Evolutionary conservation across 2,797 vertebrate species (phyloP), one percentile per base, ranked within the genome.

Genomic region (Aphelocoma californica): DNA sequence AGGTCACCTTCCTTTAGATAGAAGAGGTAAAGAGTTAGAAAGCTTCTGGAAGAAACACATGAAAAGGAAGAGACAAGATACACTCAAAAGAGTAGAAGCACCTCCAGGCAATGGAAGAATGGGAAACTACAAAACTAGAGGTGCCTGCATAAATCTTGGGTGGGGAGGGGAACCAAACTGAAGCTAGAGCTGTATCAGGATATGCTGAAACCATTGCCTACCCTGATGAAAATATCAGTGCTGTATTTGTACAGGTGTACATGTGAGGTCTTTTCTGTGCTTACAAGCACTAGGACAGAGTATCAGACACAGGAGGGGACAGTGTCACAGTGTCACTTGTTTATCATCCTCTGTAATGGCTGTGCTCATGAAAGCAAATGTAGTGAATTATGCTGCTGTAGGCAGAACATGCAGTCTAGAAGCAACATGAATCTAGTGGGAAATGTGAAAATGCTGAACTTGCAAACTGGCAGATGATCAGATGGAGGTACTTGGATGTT

Each of bases 231-330:
- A 81, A 17, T 36, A 50, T 29, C 66, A 60, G 24, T 14, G 15
- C 17, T 75, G 5, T 14, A 9, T 80, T 92, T 70, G 25, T 81
- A 40, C 9, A n/a, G 17, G 13, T 40, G 10, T 25, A 25, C 56
- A 24, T 4, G 2, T 3, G 19, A 1, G 0, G 2, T 50, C 61
- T 66, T 67, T 45, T 50, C 28, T 17, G 21, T 29, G 7, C 19
- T 67, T 44, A 15, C 3, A 80, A n/a, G 8, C 32, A 34, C 12
- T 60, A 36, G 13, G 18, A 25, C 18, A 81, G 42, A 74, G 51
- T 36, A 38, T 42, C 80, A 53, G 15, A 42, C 8, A 21, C 23
- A 8, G 45, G 57, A 86, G 8, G 10, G 13, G 45, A 15, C 18
- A 31, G 3, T 10, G 34, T n/a, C 38, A 29, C 17, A 31, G 3